phyloP scores from a whole-genome alignment of 2,888 invertebrate genomes.

The Sarcophaga rosellei region DNA sequence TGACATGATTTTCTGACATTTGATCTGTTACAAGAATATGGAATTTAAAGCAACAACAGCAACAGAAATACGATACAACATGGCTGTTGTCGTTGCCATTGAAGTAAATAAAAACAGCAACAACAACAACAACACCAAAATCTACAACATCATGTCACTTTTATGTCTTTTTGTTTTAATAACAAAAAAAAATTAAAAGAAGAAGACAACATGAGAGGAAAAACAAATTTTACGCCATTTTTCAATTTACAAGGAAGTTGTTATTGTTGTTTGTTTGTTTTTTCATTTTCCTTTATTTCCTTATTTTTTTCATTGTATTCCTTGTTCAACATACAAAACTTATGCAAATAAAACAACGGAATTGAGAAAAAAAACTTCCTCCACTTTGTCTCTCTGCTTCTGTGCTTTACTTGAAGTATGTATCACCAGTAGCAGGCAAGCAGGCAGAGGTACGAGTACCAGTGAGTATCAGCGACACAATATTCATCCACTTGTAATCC shows the following conservation, averaged over 20 bases:
- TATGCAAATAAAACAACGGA: conserved; percentile 32
- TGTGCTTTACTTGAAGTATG: conserved; percentile 16
- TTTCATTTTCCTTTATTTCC: conserved; percentile 35
- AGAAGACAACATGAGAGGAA: conserved; percentile 31
- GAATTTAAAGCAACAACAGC: conserved; percentile 20
- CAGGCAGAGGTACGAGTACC: background rate
- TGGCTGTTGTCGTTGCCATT: conserved; percentile 25
- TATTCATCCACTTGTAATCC: conserved; percentile 68
- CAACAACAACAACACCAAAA: conserved; percentile 11
- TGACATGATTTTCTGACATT: conserved; percentile 67
- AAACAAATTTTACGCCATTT: conserved; percentile 68
- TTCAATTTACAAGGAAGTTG: conserved; percentile 70
- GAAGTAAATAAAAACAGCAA: conserved; percentile 25
- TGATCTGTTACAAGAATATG: conserved; percentile 61
- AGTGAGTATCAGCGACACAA: conserved; percentile 45
- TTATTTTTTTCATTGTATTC: conserved; percentile 22
- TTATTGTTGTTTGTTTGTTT: conserved; percentile 52
- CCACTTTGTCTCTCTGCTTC: conserved; percentile 25
- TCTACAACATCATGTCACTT: conserved; percentile 64
- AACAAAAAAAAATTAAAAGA: conserved; percentile 32
- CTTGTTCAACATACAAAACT: conserved; percentile 25
- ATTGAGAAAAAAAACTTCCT: conserved; percentile 25
- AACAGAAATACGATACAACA: conserved; percentile 42
- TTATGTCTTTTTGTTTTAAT: conserved; percentile 39
- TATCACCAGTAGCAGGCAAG: no score